Conservation (phyloP, 2,113 vertebrate genomes). For the Phoenicopterus ruber region DNA sequence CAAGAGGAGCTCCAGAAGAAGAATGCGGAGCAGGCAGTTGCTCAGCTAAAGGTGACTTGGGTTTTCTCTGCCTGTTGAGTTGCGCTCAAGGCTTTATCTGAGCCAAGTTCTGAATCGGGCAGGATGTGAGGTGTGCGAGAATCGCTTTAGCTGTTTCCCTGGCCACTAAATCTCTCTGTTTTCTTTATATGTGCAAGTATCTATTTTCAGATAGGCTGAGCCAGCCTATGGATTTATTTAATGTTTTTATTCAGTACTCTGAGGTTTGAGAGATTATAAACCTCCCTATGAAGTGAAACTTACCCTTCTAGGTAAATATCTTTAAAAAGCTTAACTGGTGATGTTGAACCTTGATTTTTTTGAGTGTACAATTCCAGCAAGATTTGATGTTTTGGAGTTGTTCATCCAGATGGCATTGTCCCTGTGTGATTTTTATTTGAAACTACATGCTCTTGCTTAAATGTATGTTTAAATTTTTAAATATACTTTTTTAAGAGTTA, state of each 20-base stretch:
- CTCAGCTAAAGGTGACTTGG: slow-evolving; percentile 80
- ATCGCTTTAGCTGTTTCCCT: background rate
- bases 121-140: background rate
- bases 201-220: background rate
- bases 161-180: background rate
- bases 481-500: background rate
- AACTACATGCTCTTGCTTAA: background rate
- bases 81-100: background rate
- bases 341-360: background rate
- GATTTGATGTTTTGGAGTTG: background rate
- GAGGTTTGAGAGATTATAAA: background rate
- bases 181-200: background rate
- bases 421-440: background rate
- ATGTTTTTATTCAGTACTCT: background rate
- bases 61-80: background rate
- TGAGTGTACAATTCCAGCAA: background rate
- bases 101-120: background rate
- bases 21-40: slow-evolving; percentile 87
- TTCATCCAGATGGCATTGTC: background rate
- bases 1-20: slow-evolving; percentile 96
- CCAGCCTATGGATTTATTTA: background rate
- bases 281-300: background rate
- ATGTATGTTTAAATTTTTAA: background rate
- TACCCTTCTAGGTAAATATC: background rate
- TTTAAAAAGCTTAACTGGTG: background rate